These are phyloP conservation scores for Ammospiza maritima DNA, from an alignment of 2,797 vertebrate genomes.

Conservation along the genomic window DNA sequence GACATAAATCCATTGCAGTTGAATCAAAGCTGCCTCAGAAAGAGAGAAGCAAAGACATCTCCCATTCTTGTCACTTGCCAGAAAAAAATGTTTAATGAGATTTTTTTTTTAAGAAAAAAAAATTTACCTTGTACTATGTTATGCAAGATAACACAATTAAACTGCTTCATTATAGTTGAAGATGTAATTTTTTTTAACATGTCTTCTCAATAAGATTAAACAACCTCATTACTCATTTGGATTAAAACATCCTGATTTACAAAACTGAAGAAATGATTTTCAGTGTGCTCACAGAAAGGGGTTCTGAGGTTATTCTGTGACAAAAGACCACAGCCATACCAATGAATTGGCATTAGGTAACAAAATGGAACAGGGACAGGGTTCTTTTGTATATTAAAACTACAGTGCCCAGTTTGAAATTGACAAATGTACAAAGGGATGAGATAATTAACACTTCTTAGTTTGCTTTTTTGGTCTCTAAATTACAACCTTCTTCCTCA, in stretches of 20 bases:
- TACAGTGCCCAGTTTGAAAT: background rate
- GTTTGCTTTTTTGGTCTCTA: constrained; percentile 43
- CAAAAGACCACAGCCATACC: background rate
- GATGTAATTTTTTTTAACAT: background rate
- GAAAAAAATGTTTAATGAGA: background rate
- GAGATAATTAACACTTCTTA: constrained; percentile 48
- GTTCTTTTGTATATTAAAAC: constrained; percentile 8
- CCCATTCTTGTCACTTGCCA: background rate
- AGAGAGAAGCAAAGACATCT: background rate
- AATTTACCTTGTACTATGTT: background rate
- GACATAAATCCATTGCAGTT: background rate
- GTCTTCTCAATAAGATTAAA: background rate
- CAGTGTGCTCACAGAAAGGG: background rate
- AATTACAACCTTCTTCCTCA: constrained; percentile 41
- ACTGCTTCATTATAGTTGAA: background rate
- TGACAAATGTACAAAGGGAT: constrained; percentile 34
- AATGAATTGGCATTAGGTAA: background rate
- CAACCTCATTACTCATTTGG: background rate
- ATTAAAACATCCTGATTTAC: background rate
- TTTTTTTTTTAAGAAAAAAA: background rate
- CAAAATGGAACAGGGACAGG: background rate
- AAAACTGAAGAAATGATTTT: background rate
- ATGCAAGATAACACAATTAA: constrained; percentile 12
- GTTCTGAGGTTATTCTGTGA: background rate
- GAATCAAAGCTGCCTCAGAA: background rate